phyloP scores from a whole-genome alignment of 1,140 invertebrate genomes.

The Mercenaria mercenaria region DNA sequence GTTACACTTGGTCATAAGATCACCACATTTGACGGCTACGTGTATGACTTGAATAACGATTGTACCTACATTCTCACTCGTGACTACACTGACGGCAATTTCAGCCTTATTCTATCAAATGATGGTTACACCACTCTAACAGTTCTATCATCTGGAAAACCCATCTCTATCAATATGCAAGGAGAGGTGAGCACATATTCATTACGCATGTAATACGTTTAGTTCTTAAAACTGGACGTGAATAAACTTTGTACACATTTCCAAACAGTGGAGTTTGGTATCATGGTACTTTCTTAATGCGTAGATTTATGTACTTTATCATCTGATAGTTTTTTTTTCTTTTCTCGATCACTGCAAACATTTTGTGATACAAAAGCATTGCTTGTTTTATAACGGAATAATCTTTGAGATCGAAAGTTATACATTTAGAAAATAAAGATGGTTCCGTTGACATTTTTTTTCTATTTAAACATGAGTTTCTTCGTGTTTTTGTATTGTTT shows the following conservation, averaged over 20 bases:
- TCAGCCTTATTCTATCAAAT: conserved; percentile 86
- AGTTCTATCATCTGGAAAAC: conserved; percentile 79
- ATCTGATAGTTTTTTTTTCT: no score
- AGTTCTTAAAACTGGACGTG: background rate
- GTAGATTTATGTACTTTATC: no score
- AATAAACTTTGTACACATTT: background rate
- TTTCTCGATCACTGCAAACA: no score
- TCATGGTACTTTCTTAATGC: no score
- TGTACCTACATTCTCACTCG: conserved; percentile 94
- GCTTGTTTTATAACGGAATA: no score
- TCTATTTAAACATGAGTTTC: no score
- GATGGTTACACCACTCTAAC: conserved; percentile 68
- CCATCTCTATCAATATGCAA: conserved; percentile 82
- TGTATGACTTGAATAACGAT: conserved; percentile 91
- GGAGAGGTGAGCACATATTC: conserved; percentile 68
- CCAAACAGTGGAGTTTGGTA: background rate
- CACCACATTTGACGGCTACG: conserved; percentile 94
- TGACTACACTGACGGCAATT: conserved; percentile 90
- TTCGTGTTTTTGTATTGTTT: no score
- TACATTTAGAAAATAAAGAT: no score
- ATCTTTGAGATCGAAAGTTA: no score
- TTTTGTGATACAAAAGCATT: no score
- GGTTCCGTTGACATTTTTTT: no score
- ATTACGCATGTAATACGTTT: no score
- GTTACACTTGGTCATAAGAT: conserved; percentile 93